Evolutionary conservation across 2,113 vertebrate genomes (phyloP).

Genomic region (Arvicanthis niloticus): DNA sequence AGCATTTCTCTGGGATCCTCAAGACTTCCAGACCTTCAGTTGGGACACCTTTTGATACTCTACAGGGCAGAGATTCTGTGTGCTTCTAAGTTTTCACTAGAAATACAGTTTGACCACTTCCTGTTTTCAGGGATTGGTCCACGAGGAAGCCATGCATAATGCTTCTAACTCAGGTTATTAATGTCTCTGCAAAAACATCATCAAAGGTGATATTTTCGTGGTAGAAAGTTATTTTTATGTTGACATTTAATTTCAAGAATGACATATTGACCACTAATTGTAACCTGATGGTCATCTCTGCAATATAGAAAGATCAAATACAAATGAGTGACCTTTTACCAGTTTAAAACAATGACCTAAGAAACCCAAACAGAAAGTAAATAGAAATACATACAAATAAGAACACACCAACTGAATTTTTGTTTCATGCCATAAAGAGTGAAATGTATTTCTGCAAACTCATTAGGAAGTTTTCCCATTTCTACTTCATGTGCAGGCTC

Average conservation of each 20-base stretch:
- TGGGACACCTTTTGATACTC: not conserved
- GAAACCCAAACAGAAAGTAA: not conserved
- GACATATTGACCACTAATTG: not conserved
- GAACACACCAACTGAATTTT: not conserved
- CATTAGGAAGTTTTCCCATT: slow-evolving; percentile 40
- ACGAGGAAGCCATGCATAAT: not conserved
- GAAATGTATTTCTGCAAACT: not conserved
- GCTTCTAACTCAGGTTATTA: not conserved
- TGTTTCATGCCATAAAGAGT: not conserved
- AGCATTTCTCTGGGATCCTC: not conserved
- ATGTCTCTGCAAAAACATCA: not conserved
- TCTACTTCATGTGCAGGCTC: not conserved
- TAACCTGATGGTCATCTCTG: not conserved
- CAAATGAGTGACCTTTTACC: not conserved
- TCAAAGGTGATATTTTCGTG: slow-evolving; percentile 15
- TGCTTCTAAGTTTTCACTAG: not conserved
- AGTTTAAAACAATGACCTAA: slow-evolving; percentile 16
- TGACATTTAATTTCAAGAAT: slow-evolving; percentile 62
- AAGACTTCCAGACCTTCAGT: not conserved
- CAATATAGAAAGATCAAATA: slow-evolving; percentile 21
- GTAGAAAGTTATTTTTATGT: not conserved
- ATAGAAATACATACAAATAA: not conserved
- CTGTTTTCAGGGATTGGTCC: not conserved
- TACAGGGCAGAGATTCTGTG: slow-evolving; percentile 25
- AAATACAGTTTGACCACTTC: slow-evolving; percentile 4